Percentiles rank a stretch among this genome's conserved stretches.
These are phyloP conservation scores for Tuta absoluta DNA, from an alignment of 2,888 invertebrate genomes.

Conservation along the genomic window DNA sequence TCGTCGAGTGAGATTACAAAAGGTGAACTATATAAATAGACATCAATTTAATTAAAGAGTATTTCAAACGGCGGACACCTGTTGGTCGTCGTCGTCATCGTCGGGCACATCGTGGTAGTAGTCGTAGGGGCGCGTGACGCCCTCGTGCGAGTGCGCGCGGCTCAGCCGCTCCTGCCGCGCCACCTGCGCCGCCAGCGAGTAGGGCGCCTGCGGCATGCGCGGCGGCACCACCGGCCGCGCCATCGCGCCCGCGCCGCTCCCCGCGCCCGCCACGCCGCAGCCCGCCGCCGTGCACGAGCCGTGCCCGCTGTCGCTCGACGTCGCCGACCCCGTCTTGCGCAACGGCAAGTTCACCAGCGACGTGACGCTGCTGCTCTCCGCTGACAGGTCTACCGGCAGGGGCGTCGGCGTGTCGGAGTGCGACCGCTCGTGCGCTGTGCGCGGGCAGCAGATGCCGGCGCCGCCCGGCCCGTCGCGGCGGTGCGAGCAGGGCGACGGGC, in stretches of 20 bases:
- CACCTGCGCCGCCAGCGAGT: constrained; percentile 93
- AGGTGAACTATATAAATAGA: constrained; percentile 74
- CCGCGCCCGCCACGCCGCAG: constrained; percentile 86
- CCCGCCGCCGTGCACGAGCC: constrained; percentile 86
- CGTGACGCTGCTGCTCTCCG: constrained; percentile 97
- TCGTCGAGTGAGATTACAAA: constrained; percentile 77
- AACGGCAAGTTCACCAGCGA: constrained; percentile 94
- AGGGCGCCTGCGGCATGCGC: constrained; percentile 88
- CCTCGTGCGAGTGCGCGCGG: constrained; percentile 93
- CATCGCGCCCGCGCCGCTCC: constrained; percentile 80
- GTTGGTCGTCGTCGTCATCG: constrained; percentile 78
- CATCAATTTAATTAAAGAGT: constrained; percentile 57
- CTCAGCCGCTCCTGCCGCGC: constrained; percentile 90
- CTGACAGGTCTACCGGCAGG: constrained; percentile 93
- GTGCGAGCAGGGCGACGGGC: constrained; percentile 85
- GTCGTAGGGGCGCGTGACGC: constrained; percentile 88
- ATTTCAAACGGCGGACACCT: constrained; percentile 78
- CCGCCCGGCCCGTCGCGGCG: constrained; percentile 83
- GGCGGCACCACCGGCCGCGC: constrained; percentile 86
- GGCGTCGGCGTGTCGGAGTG: constrained; percentile 94
- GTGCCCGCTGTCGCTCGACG: constrained; percentile 95
- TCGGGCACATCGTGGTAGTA: constrained; percentile 82
- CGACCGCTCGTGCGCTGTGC: constrained; percentile 91
- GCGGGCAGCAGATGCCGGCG: constrained; percentile 70
- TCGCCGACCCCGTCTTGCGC: constrained; percentile 94